A percentile compares a stretch with the other conserved stretches of the same genome.
These are phyloP conservation scores for Lota lota DNA, from an alignment of 2,113 vertebrate genomes.

Conservation along the genomic window DNA sequence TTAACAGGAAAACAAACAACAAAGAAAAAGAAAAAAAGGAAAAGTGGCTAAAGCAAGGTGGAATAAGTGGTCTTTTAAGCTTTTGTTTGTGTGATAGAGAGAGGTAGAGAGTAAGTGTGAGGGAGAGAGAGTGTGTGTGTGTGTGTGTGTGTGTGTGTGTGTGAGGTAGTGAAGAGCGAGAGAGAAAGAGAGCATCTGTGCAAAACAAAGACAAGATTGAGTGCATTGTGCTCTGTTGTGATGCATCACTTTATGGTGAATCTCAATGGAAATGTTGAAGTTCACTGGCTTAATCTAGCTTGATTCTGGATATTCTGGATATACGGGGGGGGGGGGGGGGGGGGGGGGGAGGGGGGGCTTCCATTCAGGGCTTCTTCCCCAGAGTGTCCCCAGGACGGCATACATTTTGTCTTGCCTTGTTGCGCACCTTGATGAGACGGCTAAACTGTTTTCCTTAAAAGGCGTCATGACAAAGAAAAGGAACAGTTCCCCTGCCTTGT, in stretches of 20 bases:
- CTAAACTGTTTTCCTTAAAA: slow-evolving; percentile 27
- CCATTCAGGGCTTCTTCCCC: slow-evolving; percentile 16
- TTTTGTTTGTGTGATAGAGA: no score
- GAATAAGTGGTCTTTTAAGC: no score
- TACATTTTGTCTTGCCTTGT: slow-evolving; percentile 4
- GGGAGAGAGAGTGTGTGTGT: no score
- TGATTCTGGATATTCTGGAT: slow-evolving; percentile 3
- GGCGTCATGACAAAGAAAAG: slow-evolving; percentile 11
- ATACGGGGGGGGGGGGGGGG: neutral
- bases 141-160: no score
- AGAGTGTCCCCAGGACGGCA: neutral
- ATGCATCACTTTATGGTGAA: neutral
- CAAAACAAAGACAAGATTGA: neutral
- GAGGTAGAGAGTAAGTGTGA: no score
- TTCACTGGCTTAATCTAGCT: slow-evolving; percentile 6
- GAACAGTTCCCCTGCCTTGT: neutral
- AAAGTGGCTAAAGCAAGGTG: no score
- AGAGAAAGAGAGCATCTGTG: no score
- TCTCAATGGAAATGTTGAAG: neutral
- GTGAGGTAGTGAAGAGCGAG: neutral
- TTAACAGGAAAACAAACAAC: no score
- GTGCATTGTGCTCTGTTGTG: neutral
- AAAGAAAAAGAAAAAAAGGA: no score
- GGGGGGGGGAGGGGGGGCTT: slow-evolving; percentile 3
- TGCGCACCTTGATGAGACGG: slow-evolving; percentile 7